Evolutionary conservation across 2,888 invertebrate genomes (phyloP).

Genomic region (Acleris sparsana): DNA sequence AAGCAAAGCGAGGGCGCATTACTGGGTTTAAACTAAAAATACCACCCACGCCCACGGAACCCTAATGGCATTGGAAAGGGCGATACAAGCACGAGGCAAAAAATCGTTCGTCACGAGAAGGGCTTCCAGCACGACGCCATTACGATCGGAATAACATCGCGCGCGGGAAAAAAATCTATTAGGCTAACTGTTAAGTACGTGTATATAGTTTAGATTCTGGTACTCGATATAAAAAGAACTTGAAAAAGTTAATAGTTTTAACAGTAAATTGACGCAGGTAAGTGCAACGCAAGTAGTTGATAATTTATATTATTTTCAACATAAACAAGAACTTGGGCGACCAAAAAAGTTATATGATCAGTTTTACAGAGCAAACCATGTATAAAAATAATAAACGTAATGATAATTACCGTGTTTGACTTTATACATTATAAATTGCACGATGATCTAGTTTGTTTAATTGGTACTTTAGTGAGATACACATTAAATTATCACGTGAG

Average conservation of each 20-base stretch:
- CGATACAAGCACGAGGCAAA: conserved; percentile 55
- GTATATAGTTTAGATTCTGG: conserved; percentile 19
- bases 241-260: not conserved
- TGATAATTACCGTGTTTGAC: not conserved
- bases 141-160: conserved; percentile 42
- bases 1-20: too few species aligned
- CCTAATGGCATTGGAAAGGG: conserved; percentile 54
- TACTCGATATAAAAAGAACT: not conserved
- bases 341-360: too few species aligned
- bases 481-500: too few species aligned
- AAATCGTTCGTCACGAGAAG: conserved; percentile 61
- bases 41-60: conserved; percentile 37
- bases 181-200: conserved; percentile 40
- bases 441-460: too few species aligned
- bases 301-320: not conserved
- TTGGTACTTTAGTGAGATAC: too few species aligned
- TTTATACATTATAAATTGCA: not conserved
- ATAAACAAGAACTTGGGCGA: not conserved
- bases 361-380: too few species aligned
- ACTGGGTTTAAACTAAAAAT: not conserved
- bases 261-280: too few species aligned
- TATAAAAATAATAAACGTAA: too few species aligned
- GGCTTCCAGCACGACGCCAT: conserved; percentile 66
- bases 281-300: too few species aligned
- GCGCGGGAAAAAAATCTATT: conserved; percentile 41